Evolutionary conservation across 1,140 invertebrate genomes (phyloP).

Genomic region (Dendrolimus kikuchii): DNA sequence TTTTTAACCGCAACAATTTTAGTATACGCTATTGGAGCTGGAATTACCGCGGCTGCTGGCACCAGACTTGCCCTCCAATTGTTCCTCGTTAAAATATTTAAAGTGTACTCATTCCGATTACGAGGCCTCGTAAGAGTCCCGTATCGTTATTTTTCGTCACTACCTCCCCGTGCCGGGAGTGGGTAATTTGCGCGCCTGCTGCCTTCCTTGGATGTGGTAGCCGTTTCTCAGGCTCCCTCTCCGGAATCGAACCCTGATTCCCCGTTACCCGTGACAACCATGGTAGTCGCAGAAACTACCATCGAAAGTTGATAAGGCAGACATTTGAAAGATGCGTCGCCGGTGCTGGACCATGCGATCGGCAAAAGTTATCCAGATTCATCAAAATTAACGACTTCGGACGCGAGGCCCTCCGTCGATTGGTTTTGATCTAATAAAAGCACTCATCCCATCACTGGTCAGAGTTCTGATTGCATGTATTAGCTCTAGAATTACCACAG

Average conservation of each 20-base stretch:
- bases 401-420: slow-evolving; percentile 73
- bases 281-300: no score
- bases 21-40: slow-evolving; percentile 93
- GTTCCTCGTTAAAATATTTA: slow-evolving; percentile 90
- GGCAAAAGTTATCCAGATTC: slow-evolving; percentile 91
- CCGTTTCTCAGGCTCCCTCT: slow-evolving; percentile 92
- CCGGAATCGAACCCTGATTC: slow-evolving; percentile 80
- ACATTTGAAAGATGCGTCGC: no score
- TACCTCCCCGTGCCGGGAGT: no score
- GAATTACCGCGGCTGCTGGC: slow-evolving; percentile 93
- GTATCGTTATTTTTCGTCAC: no score
- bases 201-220: slow-evolving; percentile 94
- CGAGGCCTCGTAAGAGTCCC: no score
- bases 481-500: no score
- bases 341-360: no score
- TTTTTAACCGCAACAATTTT: slow-evolving; percentile 88
- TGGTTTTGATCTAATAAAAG: slow-evolving; percentile 77
- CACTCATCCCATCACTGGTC: slow-evolving; percentile 78
- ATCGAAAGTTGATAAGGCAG: no score
- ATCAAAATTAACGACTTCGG: slow-evolving; percentile 75
- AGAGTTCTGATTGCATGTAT: no score
- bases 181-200: slow-evolving; percentile 92
- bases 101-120: no score
- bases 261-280: slow-evolving; percentile 86
- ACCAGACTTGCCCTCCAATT: slow-evolving; percentile 94